phyloP scores from a whole-genome alignment of 2,888 invertebrate species.

The Standfussiana lucernea region DNA sequence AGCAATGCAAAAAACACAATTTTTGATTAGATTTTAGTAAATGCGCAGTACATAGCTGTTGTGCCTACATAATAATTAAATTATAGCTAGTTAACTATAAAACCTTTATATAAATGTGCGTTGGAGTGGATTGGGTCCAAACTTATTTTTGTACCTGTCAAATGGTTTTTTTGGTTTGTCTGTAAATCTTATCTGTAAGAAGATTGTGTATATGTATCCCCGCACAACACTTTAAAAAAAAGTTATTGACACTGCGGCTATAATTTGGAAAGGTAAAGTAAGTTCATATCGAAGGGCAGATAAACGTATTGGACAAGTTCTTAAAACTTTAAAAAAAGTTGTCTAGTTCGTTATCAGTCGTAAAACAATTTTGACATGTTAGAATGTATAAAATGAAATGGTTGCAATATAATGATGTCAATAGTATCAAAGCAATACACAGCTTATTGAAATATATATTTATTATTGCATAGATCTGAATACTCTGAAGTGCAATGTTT shows the following conservation, averaged over 20 bases:
- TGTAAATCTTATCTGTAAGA: conserved; percentile 15
- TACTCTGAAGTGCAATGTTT: conserved; percentile 24
- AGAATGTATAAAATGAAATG: not conserved
- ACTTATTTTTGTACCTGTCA: conserved; percentile 65
- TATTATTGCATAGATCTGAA: conserved; percentile 35
- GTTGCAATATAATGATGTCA: conserved; percentile 14
- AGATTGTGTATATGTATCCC: conserved; percentile 22
- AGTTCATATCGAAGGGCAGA: not conserved
- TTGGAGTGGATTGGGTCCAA: conserved; percentile 65
- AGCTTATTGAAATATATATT: conserved; percentile 19
- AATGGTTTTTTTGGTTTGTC: conserved; percentile 37
- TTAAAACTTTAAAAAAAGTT: too few relatives aligned
- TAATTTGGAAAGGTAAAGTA: not conserved
- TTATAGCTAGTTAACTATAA: conserved; percentile 34
- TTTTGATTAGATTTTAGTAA: not conserved
- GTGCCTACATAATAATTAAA: conserved; percentile 31
- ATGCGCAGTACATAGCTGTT: conserved; percentile 34
- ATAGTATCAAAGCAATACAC: conserved; percentile 16
- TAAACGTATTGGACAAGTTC: conserved; percentile 1
- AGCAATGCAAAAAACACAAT: conserved; percentile 17
- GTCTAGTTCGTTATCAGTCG: conserved; percentile 6
- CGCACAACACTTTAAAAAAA: conserved; percentile 27
- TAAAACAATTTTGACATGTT: not conserved
- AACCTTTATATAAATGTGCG: conserved; percentile 43
- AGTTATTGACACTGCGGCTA: conserved; percentile 50